Evolutionary conservation across 2,888 invertebrate species (phyloP).

Genomic region (Invenusta paracnida): DNA sequence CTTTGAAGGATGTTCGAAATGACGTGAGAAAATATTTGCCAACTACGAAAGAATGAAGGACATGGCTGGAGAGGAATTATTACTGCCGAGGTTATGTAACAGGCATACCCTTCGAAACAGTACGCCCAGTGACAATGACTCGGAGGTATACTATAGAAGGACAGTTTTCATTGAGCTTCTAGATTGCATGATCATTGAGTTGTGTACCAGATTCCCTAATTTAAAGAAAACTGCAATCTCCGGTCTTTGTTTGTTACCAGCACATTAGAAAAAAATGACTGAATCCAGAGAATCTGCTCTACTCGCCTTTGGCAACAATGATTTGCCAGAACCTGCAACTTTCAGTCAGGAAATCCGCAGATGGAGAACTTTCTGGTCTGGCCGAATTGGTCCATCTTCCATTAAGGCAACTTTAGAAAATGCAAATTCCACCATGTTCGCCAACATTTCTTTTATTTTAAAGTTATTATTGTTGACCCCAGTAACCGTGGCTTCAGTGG

Average conservation of each 20-base stretch:
- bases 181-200: not conserved
- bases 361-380: not conserved
- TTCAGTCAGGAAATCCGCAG: not conserved
- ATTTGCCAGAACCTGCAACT: conserved; percentile 5
- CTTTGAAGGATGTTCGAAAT: not conserved
- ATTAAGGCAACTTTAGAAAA: too few species aligned
- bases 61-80: not conserved
- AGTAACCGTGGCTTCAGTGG: not conserved
- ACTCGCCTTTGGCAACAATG: not conserved
- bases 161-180: not conserved
- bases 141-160: not conserved
- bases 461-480: not conserved
- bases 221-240: not conserved
- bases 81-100: not conserved
- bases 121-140: not conserved
- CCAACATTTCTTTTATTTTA: not conserved
- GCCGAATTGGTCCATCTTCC: conserved; percentile 8
- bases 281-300: conserved; percentile 13
- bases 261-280: not conserved
- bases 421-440: too few species aligned
- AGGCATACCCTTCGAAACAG: not conserved
- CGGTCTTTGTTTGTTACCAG: not conserved
- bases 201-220: not conserved
- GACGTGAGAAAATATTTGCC: not conserved
- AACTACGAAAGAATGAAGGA: not conserved